These are phyloP conservation scores for Campylomormyrus numenius DNA, from an alignment of 2,113 vertebrate species.

Conservation along the genomic window DNA sequence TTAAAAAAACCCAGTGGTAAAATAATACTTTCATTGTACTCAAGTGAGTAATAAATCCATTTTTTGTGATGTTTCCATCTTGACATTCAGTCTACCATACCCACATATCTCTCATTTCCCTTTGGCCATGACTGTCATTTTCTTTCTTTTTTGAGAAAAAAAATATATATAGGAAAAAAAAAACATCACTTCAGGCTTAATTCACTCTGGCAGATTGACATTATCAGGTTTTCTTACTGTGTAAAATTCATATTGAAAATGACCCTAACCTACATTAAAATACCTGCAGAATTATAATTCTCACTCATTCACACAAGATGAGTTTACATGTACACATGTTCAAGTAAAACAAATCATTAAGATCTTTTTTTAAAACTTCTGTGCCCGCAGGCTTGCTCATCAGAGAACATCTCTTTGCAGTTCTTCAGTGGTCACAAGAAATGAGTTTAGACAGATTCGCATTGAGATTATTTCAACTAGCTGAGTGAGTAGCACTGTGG, in stretches of 20 bases:
- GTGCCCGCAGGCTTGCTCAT: not conserved
- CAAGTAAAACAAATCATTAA: not conserved
- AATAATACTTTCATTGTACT: constrained; percentile 9
- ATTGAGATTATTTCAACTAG: not conserved
- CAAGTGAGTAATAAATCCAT: not conserved
- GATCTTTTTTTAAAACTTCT: not conserved
- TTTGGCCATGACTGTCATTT: constrained; percentile 2
- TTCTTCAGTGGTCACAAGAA: not conserved
- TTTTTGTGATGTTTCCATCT: not conserved
- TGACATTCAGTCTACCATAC: constrained; percentile 4
- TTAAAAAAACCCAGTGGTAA: constrained; percentile 4
- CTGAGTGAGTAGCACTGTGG: not conserved
- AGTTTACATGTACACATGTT: not conserved
- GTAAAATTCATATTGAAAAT: not conserved
- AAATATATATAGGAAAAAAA: not conserved
- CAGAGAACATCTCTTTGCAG: not conserved
- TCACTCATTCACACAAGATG: not conserved
- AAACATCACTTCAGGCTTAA: not conserved
- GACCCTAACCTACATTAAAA: not conserved
- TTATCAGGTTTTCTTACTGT: not conserved
- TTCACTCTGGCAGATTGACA: not conserved
- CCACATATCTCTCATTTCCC: not conserved
- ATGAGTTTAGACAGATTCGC: not conserved
- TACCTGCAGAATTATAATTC: not conserved
- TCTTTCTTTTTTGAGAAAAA: not conserved